These are phyloP conservation scores for Allolobophora icterica DNA, from an alignment of 2,888 invertebrate species.

Conservation along the genomic window DNA sequence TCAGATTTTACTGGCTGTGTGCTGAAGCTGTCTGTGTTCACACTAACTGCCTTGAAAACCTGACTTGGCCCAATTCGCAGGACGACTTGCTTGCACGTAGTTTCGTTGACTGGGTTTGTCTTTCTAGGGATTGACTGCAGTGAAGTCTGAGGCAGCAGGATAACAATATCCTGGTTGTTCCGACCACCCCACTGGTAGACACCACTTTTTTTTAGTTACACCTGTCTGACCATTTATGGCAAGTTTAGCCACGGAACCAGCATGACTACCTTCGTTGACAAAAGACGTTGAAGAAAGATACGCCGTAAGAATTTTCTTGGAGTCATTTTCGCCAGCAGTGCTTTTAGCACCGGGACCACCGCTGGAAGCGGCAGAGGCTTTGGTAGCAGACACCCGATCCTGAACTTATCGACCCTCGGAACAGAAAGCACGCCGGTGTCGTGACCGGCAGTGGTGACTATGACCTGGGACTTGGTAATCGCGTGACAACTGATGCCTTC, in stretches of 20 bases:
- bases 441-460: not conserved
- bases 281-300: not conserved
- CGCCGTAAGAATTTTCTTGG: not conserved
- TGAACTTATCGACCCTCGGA: not conserved
- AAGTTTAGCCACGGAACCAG: not conserved
- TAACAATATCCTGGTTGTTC: slow-evolving; percentile 14
- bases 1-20: not conserved
- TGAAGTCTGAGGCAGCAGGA: slow-evolving; percentile 36
- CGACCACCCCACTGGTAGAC: not conserved
- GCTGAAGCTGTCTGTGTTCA: not conserved
- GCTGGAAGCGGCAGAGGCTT: not conserved
- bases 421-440: not conserved
- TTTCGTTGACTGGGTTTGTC: not conserved
- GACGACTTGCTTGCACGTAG: not conserved
- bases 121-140: not conserved
- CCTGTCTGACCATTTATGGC: not conserved
- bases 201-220: not conserved
- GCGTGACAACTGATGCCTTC: not conserved
- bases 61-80: not conserved
- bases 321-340: too few species aligned
- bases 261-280: not conserved
- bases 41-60: not conserved
- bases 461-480: not conserved
- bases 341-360: too few species aligned
- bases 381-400: not conserved